phyloP scores from a whole-genome alignment of 2,797 vertebrate species.

The Leptoclinus maculatus region DNA sequence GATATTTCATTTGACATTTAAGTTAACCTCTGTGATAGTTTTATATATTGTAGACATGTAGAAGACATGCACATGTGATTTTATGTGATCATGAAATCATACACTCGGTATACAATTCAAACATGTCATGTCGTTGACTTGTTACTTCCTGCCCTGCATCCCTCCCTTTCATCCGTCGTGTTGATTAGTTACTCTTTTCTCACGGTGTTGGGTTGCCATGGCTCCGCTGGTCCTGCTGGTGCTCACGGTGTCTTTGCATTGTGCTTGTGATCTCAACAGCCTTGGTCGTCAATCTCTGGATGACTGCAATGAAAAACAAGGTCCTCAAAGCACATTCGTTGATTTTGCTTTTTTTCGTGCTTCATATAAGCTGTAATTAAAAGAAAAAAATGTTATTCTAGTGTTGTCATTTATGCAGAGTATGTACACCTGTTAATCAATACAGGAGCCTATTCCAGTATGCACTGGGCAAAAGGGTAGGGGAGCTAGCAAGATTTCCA shows the following conservation, averaged over 20 bases:
- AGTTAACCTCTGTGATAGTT: background rate
- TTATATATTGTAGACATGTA: background rate
- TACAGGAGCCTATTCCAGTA: background rate
- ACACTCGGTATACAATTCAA: background rate
- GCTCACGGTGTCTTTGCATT: conserved; percentile 30
- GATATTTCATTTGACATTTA: background rate
- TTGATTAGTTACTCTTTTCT: conserved; percentile 41
- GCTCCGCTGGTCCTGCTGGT: conserved; percentile 7
- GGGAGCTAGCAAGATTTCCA: background rate
- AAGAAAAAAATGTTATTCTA: too few relatives aligned
- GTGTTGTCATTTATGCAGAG: background rate
- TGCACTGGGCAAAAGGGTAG: background rate
- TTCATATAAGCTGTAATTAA: background rate
- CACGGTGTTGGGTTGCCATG: conserved; percentile 43
- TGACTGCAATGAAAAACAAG: background rate
- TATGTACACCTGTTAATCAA: background rate
- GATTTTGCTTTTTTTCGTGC: background rate
- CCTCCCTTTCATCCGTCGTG: conserved; percentile 25
- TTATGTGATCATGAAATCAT: background rate
- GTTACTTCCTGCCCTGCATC: conserved; percentile 18
- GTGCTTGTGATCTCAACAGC: conserved; percentile 1
- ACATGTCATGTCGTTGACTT: background rate
- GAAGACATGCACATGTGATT: background rate
- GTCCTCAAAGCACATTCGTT: too few relatives aligned
- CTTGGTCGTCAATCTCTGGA: background rate